Base-by-base conservation (phyloP, 2,113 vertebrate species). In the Crotalus tigris region DNA sequence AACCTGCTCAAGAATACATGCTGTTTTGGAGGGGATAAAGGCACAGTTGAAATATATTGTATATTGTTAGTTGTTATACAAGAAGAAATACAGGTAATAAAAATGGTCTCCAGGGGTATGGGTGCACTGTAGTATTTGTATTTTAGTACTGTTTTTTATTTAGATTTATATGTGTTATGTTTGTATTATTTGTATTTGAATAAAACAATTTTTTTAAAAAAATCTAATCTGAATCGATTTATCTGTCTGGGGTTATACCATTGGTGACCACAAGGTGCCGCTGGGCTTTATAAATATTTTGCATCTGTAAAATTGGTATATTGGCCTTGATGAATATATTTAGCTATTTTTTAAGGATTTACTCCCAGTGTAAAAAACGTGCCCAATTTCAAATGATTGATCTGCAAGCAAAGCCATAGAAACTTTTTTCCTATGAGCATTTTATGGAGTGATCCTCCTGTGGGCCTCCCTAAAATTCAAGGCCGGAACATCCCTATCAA, bases 231-330 rank as follows among this genome's bases (percentile, higher is more conserved):
- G 6, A 49, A 49, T 51, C 49, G 8, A n/a, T 2, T n/a, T 33
- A 29, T 69, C 64, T 69, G 29, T 69, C 64, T 54, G 0, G 8
- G 3, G 88, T 94, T 93, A 53, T 93, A 93, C 95, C 90, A 92
- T 86, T 87, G 49, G 0, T 12, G 57, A 91, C 96, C 96, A 94
- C 96, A 96, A 96, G 96, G 92, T 97, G 97, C 95, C 93, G 96
- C 95, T 96, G 64, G 94, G 94, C 95, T 96, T 96, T 96, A 95
- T 89, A 96, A 96, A 95, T 94, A 95, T 91, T 92, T 89, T 93
- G 21, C 49, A 2, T 92, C 94, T 88, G 92, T 17, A 0, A n/a
- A 88, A 17, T 44, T 81, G 33, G 5, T 81, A 9, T 6, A 33
- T 75, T 21, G 17, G 91, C 93, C 51, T 85, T 92, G 92, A 95